These are phyloP conservation scores for Anolis carolinensis DNA, from an alignment of 2,113 vertebrate species.

Conservation along the genomic window DNA sequence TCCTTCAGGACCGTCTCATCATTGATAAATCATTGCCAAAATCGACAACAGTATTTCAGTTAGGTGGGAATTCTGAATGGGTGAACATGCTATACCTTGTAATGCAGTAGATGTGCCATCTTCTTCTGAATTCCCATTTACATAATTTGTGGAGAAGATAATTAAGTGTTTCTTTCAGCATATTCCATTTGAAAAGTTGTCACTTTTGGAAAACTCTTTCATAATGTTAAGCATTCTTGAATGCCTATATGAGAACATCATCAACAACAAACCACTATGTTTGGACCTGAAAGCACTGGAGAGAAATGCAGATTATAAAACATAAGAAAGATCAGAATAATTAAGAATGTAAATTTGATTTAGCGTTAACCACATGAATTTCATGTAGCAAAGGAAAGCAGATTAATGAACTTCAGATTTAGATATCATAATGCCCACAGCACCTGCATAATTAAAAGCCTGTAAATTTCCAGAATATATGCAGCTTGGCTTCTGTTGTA, in stretches of 20 bases:
- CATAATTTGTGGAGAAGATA: not conserved
- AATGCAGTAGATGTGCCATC: not conserved
- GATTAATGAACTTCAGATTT: not conserved
- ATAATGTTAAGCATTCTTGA: not conserved
- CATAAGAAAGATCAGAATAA: not conserved
- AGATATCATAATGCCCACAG: conserved; percentile 4
- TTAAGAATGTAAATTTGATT: conserved; percentile 21
- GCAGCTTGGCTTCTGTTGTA: not conserved
- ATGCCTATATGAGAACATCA: not conserved
- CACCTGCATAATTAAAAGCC: conserved; percentile 10
- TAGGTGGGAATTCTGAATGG: not conserved
- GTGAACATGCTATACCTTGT: not conserved
- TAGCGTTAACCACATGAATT: not conserved
- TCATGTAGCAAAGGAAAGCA: conserved; percentile 17
- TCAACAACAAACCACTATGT: not conserved
- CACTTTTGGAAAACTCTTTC: not conserved
- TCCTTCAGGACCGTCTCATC: not conserved
- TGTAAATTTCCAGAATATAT: conserved; percentile 5
- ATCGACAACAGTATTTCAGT: not conserved
- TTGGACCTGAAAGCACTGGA: not conserved
- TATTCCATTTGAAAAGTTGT: not conserved
- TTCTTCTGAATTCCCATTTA: not conserved
- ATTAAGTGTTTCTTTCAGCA: not conserved
- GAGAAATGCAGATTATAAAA: conserved; percentile 1
- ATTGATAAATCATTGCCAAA: not conserved